phyloP scores from a whole-genome alignment of 2,797 vertebrate genomes.

The Cuculus canorus region DNA sequence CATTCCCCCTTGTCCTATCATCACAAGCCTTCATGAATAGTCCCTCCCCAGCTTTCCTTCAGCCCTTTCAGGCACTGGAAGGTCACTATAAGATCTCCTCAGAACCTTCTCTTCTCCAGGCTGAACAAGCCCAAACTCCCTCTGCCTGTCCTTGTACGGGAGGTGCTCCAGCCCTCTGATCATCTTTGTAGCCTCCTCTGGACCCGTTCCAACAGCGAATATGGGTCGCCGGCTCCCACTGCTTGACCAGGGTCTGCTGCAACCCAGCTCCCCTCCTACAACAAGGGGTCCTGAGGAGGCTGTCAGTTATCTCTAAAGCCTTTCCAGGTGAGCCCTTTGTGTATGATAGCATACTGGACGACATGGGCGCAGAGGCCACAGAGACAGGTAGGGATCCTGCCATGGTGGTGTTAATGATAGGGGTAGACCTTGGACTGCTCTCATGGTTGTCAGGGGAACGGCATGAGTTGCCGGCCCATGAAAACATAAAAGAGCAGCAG shows the following conservation, averaged over 20 bases:
- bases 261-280: neutral
- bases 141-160: too few relatives aligned
- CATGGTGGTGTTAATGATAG: neutral
- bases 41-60: too few relatives aligned
- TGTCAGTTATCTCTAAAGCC: neutral
- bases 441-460: constrained; percentile 54
- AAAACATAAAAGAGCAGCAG: constrained; percentile 60
- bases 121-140: too few relatives aligned
- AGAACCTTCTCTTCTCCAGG: too few relatives aligned
- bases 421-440: constrained; percentile 23
- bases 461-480: neutral
- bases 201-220: too few relatives aligned
- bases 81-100: too few relatives aligned
- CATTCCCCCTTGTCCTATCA: too few relatives aligned
- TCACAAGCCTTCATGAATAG: too few relatives aligned
- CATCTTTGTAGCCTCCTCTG: too few relatives aligned
- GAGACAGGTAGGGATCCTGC: neutral
- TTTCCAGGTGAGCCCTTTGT: fast-evolving
- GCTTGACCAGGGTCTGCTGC: neutral
- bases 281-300: neutral
- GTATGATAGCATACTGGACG: fast-evolving
- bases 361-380: neutral
- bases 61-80: too few relatives aligned
- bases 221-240: neutral
- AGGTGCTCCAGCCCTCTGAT: too few relatives aligned